Conservation (phyloP, 2,113 vertebrate genomes). For the Chaenocephalus aceratus region DNA sequence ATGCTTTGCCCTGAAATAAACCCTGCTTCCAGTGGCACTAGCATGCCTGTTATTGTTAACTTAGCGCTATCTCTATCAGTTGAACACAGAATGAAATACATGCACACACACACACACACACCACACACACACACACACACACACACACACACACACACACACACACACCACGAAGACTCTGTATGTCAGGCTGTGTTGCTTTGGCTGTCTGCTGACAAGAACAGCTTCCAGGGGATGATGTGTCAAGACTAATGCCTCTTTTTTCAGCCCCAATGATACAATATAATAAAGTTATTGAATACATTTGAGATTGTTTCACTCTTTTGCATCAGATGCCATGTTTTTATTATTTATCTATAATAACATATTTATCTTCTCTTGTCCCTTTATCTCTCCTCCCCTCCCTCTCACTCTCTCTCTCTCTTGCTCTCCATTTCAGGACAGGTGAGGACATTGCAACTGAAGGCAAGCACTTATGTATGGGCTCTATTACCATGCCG, state of each 20-base stretch:
- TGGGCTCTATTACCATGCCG: slow-evolving; percentile 97
- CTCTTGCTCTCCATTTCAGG: slow-evolving; percentile 78
- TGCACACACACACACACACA: too few species aligned
- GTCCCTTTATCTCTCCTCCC: neutral
- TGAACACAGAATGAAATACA: neutral
- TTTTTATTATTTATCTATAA: neutral
- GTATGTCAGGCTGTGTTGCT: slow-evolving; percentile 6
- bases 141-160: too few species aligned
- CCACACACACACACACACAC: too few species aligned
- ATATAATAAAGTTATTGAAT: neutral
- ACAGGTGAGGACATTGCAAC: slow-evolving; percentile 92
- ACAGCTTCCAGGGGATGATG: neutral
- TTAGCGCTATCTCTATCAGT: slow-evolving; percentile 7
- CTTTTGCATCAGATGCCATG: neutral
- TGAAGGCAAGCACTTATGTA: slow-evolving; percentile 94
- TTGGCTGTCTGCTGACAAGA: neutral
- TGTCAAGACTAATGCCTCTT: neutral
- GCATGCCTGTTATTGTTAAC: slow-evolving; percentile 35
- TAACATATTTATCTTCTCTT: neutral
- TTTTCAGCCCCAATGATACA: neutral
- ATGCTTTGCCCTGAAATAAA: slow-evolving; percentile 51
- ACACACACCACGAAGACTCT: neutral
- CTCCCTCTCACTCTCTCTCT: neutral
- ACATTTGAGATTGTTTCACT: neutral
- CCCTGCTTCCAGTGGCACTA: slow-evolving; percentile 43